Evolutionary conservation across 2,888 invertebrate species (phyloP).

Genomic region (Drosophila formosana): DNA sequence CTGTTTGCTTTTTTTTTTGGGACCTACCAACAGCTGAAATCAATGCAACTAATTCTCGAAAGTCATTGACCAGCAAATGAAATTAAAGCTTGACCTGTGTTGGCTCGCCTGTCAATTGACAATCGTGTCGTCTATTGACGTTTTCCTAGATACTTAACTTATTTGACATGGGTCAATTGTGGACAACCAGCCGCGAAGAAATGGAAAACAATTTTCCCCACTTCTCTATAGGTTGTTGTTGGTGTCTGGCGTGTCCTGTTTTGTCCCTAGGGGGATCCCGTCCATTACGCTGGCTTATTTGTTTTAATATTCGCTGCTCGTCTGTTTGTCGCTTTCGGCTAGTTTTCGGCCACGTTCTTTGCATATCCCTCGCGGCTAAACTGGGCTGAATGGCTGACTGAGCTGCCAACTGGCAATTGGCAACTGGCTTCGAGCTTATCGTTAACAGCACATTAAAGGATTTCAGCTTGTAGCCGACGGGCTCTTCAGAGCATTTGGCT

Average conservation of each 20-base stretch:
- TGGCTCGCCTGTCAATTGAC: conserved; percentile 7
- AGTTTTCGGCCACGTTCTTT: conserved; percentile 65
- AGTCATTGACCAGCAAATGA: conserved; percentile 69
- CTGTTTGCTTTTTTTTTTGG: no score
- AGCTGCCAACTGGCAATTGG: no score
- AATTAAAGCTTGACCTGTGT: conserved; percentile 50
- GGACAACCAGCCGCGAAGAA: conserved; percentile 2
- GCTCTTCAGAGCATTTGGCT: conserved; percentile 50
- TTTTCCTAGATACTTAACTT: conserved; percentile 60
- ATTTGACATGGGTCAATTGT: conserved; percentile 74
- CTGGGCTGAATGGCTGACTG: no score
- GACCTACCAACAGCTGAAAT: conserved; percentile 14
- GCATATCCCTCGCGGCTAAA: conserved; percentile 53
- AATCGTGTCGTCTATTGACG: conserved; percentile 39
- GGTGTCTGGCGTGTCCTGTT: conserved; percentile 23
- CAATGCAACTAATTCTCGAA: conserved; percentile 20
- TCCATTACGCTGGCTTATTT: conserved; percentile 75
- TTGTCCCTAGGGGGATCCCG: conserved; percentile 33
- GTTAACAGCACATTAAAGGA: conserved; percentile 80
- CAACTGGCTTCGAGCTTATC: conserved; percentile 60
- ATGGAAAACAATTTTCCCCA: neutral
- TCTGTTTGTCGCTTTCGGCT: conserved; percentile 49
- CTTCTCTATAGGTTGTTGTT: conserved; percentile 19
- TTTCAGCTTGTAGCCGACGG: conserved; percentile 58
- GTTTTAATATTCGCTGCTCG: conserved; percentile 80